Evolutionary conservation across 1,140 invertebrate genomes (phyloP).

Genomic region (Hesperophylax magnus): DNA sequence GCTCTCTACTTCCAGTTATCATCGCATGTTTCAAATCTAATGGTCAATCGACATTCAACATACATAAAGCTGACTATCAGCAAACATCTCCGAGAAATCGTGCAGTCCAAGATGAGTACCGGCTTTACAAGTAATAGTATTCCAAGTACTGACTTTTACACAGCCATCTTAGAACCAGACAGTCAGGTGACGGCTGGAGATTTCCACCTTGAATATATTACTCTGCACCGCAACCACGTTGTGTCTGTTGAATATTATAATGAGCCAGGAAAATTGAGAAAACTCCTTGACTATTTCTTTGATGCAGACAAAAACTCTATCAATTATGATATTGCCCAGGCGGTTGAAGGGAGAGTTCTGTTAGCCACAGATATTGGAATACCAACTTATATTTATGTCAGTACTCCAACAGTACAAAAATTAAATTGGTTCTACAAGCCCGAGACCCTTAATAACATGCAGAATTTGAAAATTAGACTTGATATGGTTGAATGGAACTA

Average conservation of each 20-base stretch:
- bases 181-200: conserved; percentile 11
- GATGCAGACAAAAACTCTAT: background rate
- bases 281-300: background rate
- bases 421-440: conserved; percentile 35
- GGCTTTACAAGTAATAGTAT: background rate
- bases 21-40: conserved; percentile 43
- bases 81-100: conserved; percentile 38
- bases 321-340: conserved; percentile 49
- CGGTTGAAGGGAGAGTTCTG: conserved; percentile 48
- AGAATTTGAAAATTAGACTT: conserved; percentile 29
- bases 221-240: conserved; percentile 24
- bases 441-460: background rate
- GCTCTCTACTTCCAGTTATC: conserved; percentile 42
- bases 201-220: conserved; percentile 19
- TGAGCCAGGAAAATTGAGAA: background rate
- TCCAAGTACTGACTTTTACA: background rate
- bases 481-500: conserved; percentile 41
- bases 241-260: conserved; percentile 27
- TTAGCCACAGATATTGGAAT: conserved; percentile 67
- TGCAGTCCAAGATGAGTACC: conserved; percentile 13
- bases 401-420: conserved; percentile 58
- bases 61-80: conserved; percentile 49
- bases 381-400: conserved; percentile 60
- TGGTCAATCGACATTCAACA: conserved; percentile 39
- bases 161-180: background rate